Percentiles rank a stretch among this genome's conserved stretches.
These are phyloP conservation scores for Prolemur simus DNA, from an alignment of 2,113 vertebrate genomes.

Conservation along the genomic window DNA sequence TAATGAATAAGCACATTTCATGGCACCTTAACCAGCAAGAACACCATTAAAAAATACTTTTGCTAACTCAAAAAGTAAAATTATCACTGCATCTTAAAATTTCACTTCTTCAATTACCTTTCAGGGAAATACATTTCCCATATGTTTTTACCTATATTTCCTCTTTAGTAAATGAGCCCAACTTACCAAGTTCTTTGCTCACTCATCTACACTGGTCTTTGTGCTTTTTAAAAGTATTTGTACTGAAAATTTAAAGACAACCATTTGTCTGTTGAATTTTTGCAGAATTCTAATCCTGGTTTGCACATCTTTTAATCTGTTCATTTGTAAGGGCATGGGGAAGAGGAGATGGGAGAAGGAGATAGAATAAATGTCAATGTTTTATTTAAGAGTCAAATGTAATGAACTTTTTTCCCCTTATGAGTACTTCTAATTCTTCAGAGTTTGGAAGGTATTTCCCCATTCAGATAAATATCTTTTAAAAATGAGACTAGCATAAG, in stretches of 20 bases:
- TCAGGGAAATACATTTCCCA: background rate
- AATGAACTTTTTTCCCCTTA: background rate
- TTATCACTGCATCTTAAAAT: background rate
- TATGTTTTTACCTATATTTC: background rate
- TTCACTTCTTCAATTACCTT: background rate
- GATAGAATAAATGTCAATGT: constrained; percentile 25
- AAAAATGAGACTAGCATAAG: constrained; percentile 13
- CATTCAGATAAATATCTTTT: background rate
- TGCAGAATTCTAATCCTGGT: background rate
- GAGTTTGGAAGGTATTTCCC: background rate
- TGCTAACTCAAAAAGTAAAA: constrained; percentile 35
- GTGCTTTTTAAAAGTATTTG: constrained; percentile 6
- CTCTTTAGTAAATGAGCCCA: background rate
- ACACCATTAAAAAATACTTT: background rate
- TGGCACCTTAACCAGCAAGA: background rate
- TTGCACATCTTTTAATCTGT: background rate
- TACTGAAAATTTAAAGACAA: constrained; percentile 25
- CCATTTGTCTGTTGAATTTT: background rate
- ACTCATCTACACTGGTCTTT: background rate
- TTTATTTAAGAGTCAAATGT: constrained; percentile 5
- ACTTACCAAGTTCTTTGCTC: background rate
- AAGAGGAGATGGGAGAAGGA: background rate
- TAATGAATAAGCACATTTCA: background rate
- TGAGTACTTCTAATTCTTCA: background rate
- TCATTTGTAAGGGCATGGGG: background rate